These are phyloP conservation scores for Eulemur mongoz DNA, from an alignment of 2,797 vertebrate genomes.

Conservation along the genomic window DNA sequence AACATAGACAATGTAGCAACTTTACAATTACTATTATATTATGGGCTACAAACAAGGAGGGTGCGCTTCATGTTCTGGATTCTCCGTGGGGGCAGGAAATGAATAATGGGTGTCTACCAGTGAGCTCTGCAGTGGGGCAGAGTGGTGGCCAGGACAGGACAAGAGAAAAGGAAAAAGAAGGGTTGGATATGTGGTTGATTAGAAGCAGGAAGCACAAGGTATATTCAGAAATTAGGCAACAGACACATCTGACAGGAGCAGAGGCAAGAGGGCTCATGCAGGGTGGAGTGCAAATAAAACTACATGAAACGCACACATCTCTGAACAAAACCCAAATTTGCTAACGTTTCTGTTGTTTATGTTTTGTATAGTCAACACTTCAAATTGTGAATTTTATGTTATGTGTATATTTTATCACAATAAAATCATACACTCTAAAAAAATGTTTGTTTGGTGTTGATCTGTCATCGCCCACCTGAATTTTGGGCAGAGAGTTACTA, in stretches of 20 bases:
- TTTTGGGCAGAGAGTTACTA: not conserved
- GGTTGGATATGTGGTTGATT: fast-evolving
- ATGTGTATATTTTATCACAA: not conserved
- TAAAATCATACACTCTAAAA: not conserved
- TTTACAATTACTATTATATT: too few species aligned
- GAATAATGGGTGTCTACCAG: too few species aligned
- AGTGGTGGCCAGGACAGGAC: too few species aligned
- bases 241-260: not conserved
- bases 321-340: not conserved
- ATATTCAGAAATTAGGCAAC: too few species aligned
- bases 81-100: too few species aligned
- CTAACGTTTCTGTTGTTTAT: not conserved
- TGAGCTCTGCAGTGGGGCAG: too few species aligned
- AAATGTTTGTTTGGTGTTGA: not conserved
- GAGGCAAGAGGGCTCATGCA: not conserved
- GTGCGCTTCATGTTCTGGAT: not conserved
- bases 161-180: not conserved
- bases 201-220: not conserved
- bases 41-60: too few species aligned
- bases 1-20: not conserved
- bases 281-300: not conserved
- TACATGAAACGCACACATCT: not conserved
- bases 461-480: too few species aligned
- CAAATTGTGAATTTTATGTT: not conserved
- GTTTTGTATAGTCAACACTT: not conserved